A percentile compares a stretch with the other conserved stretches of the same genome.
Evolutionary conservation across 2,888 invertebrate genomes (phyloP).

Genomic region (Microchrysa polita): DNA sequence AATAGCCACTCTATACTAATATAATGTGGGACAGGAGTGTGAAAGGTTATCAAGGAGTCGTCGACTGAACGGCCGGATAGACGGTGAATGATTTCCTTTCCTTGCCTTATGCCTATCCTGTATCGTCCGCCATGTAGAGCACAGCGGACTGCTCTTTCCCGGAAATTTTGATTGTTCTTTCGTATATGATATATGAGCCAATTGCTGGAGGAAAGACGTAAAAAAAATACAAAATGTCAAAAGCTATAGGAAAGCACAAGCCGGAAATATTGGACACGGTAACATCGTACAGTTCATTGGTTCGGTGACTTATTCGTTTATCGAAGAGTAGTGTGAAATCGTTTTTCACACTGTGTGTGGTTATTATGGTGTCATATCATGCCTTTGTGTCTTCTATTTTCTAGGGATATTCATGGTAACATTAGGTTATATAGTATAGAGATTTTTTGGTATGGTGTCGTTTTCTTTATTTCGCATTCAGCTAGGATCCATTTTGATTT

Average conservation of each 20-base stretch:
- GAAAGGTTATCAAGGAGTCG: too few relatives aligned
- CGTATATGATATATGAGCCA: slow-evolving; percentile 31
- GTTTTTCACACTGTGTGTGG: neutral
- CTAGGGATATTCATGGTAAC: too few relatives aligned
- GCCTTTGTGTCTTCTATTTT: too few relatives aligned
- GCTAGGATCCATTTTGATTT: too few relatives aligned
- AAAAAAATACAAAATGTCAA: too few relatives aligned
- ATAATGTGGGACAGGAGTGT: too few relatives aligned
- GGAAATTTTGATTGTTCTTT: slow-evolving; percentile 43
- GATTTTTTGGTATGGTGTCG: too few relatives aligned
- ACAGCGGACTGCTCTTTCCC: slow-evolving; percentile 14
- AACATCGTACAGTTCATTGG: slow-evolving; percentile 9
- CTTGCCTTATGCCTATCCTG: too few relatives aligned
- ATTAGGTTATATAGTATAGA: too few relatives aligned
- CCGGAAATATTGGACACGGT: slow-evolving; percentile 20
- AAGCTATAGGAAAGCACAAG: slow-evolving; percentile 1
- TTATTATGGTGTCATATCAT: neutral
- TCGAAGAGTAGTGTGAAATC: neutral
- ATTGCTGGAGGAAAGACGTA: slow-evolving; percentile 5
- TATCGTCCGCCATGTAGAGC: neutral
- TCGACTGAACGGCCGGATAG: neutral
- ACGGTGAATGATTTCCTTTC: neutral
- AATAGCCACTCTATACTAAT: too few relatives aligned
- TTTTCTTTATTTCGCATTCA: too few relatives aligned
- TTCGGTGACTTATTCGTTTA: slow-evolving; percentile 7